A percentile compares a stretch with the other conserved stretches of the same genome.
phyloP scores from a whole-genome alignment of 2,797 vertebrate species.

The Perodicticus potto region DNA sequence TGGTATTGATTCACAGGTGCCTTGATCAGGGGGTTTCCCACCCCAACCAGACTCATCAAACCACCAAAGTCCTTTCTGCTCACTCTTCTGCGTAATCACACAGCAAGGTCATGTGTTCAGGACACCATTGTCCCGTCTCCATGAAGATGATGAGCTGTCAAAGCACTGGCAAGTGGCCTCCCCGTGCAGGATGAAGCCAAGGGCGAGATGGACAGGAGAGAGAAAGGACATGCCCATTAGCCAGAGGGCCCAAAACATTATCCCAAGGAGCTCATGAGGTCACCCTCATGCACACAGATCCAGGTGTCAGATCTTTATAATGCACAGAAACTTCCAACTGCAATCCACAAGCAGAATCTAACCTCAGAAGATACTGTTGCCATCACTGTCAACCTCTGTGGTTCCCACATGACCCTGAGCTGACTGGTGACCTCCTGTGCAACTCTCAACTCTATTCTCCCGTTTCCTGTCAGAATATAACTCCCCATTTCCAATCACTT shows the following conservation, averaged over 20 bases:
- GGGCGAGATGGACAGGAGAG: slow-evolving; percentile 62
- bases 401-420: not conserved
- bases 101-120: slow-evolving; percentile 82
- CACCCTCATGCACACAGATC: not conserved
- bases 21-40: slow-evolving; percentile 58
- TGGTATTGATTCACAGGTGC: not conserved
- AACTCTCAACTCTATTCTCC: not conserved
- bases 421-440: not conserved
- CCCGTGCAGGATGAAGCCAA: slow-evolving; percentile 49
- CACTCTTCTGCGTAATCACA: slow-evolving; percentile 64
- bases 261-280: slow-evolving; percentile 53
- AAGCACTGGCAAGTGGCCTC: slow-evolving; percentile 70
- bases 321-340: too few species aligned
- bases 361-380: not conserved
- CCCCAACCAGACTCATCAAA: slow-evolving; percentile 49
- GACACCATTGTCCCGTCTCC: slow-evolving; percentile 75
- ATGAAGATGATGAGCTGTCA: slow-evolving; percentile 80
- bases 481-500: not conserved
- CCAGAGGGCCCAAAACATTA: not conserved
- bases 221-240: slow-evolving; percentile 49
- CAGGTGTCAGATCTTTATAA: slow-evolving; percentile 29
- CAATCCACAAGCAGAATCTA: not conserved
- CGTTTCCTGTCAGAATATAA: not conserved
- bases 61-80: not conserved
- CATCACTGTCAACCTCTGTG: not conserved